Base-by-base conservation (phyloP, 2,797 vertebrate species). In the Rhinichthys osculus region DNA sequence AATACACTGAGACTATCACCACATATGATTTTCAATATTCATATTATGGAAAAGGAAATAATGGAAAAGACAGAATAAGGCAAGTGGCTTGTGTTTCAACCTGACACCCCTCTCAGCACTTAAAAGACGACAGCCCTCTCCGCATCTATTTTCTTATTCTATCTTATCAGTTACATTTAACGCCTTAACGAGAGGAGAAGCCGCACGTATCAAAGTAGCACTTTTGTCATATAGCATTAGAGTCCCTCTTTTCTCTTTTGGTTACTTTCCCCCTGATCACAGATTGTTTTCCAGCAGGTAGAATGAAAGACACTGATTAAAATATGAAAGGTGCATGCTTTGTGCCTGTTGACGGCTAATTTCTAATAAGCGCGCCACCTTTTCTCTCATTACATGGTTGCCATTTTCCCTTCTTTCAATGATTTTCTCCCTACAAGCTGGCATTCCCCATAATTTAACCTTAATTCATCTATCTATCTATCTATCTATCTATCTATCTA, bases 151-250 rank as follows among this genome's bases (percentile, higher is more conserved):
- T 94, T 64, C 92, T 85, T 83, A 93, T 94, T 95, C 93, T 88
- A 93, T 94, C 94, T 95, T 88, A 95, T 95, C 94, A 92, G 90
- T 91, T 92, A 91, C 89, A 90, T 93, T 96, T 94, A 95, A 87
- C 88, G 72, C 74, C 92, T 92, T 94, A 94, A 95, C 87, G 89
- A 93, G 91, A 89, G 87, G 93, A 92, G 93, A 87, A 87, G 90
- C 89, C 91, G 84, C 90, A 90, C 88, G 88, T 95, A 95, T 95
- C 94, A 95, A 95, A 95, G 94, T 93, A 90, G 87, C 90, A 93
- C 93, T 95, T 94, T 93, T 95, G 94, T 95, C 95, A 94, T 91
- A 92, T 94, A 91, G 91, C 91, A 93, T 94, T 94, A 94, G 82
- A 85, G 83, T 84, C 59, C 92, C 92, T 91, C 91, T 92, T 74